Base-by-base conservation (phyloP, 2,113 vertebrate species). In the Chionis minor region DNA sequence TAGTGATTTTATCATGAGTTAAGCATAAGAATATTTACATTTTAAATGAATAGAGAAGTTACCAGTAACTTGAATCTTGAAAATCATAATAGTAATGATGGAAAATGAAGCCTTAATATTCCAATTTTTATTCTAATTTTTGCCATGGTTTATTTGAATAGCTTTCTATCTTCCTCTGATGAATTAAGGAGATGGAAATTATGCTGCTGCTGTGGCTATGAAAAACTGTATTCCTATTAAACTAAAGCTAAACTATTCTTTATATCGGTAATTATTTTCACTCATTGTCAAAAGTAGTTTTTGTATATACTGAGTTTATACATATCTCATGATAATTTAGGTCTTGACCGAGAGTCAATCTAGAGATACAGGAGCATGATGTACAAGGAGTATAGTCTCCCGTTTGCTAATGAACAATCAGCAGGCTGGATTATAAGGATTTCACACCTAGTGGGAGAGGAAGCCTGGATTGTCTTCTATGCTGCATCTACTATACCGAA, bases 391-490 rank as follows among this genome's bases (percentile, higher is more conserved):
- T 56, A 8, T 2, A 12, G 3, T 20, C 70, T 86, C 15, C 5
- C 10, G 8, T 54, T 66, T 67, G 19, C 21, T 58, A 82, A 86
- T 52, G 10, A 63, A 45, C 8, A 58, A 23, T 35, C 17, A 69
- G 6, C 14, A 66, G 28, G 24, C 6, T 51, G 30, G 14, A 17
- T 80, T 40, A 59, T 14, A 24, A 69, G 12, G 20, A 67, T 83
- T 65, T 70, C 20, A 42, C 3, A 38, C 1, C 3, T 30, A 26
- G 4, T 2, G 1, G 17, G 38, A 74, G 7, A 5, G 71, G 30
- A 84, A 47, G 1, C 16, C 28, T 89, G 9, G 14, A 49, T 14
- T 67, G 23, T 59, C 23, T 73, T 65, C 26, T 56, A 4, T 44
- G 26, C 5, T 6, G 16, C 42, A 6, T 33, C 8, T 72, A 6